Conservation (phyloP, 2,113 vertebrate genomes). For the Carettochelys insculpta region DNA sequence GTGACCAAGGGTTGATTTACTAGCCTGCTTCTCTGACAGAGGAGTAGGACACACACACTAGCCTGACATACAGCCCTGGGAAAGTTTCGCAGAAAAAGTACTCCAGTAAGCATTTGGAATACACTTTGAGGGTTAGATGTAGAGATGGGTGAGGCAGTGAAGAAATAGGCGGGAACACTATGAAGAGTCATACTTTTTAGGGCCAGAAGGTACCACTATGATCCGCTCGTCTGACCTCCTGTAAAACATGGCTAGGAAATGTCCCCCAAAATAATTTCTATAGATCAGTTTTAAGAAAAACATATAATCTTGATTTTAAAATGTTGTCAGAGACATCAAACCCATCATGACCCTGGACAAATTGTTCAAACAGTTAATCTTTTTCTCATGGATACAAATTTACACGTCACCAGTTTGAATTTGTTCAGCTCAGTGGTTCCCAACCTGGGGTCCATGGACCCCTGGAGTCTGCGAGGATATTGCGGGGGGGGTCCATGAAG, state of each 20-base stretch:
- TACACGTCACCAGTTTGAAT: neutral
- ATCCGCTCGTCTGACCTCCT: neutral
- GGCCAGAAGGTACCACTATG: neutral
- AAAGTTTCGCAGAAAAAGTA: neutral
- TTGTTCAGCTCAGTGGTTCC: too few species aligned
- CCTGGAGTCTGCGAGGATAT: too few species aligned
- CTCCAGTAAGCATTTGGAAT: neutral
- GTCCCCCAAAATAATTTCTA: neutral
- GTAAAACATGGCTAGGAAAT: neutral
- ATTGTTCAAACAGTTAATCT: neutral
- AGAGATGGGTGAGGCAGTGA: neutral
- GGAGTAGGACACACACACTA: neutral
- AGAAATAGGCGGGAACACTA: neutral
- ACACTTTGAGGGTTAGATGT: neutral
- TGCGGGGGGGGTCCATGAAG: too few species aligned
- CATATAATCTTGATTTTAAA: neutral
- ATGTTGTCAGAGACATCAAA: neutral
- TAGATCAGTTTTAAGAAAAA: neutral
- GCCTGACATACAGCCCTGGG: neutral
- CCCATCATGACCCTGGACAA: neutral
- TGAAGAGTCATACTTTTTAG: neutral
- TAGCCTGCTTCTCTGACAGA: neutral
- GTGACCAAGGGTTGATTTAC: neutral
- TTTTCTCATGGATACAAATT: neutral
- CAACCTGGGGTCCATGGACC: too few species aligned